Conservation (phyloP, 1,140 invertebrate species). For the Drosophila takahashii region DNA sequence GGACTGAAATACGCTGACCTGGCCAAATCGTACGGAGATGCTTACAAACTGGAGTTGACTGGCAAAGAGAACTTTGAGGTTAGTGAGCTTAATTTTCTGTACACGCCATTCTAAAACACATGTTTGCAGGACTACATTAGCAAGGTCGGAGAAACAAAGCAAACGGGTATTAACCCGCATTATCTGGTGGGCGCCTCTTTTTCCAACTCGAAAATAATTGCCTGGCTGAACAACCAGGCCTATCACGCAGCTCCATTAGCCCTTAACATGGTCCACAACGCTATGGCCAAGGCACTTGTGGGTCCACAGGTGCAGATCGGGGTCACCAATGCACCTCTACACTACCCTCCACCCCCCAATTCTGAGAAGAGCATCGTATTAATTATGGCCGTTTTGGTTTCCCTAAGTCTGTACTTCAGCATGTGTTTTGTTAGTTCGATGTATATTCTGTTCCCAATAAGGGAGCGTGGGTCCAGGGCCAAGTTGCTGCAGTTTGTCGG, state of each 20-base stretch:
- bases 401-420: slow-evolving; percentile 86
- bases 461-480: slow-evolving; percentile 86
- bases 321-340: slow-evolving; percentile 89
- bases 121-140: slow-evolving; percentile 54
- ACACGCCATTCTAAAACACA: background rate
- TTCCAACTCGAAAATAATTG: slow-evolving; percentile 84
- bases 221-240: slow-evolving; percentile 89
- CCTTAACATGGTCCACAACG: slow-evolving; percentile 87
- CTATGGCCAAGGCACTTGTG: slow-evolving; percentile 85
- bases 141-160: slow-evolving; percentile 44
- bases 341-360: slow-evolving; percentile 55
- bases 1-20: slow-evolving; percentile 36
- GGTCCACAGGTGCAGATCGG: slow-evolving; percentile 83
- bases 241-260: slow-evolving; percentile 89
- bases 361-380: no score
- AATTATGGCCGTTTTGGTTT: no score
- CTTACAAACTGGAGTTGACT: slow-evolving; percentile 30
- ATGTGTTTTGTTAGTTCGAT: slow-evolving; percentile 91
- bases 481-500: slow-evolving; percentile 89
- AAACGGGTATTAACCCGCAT: slow-evolving; percentile 61
- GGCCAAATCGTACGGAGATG: slow-evolving; percentile 43
- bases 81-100: background rate
- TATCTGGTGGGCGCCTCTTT: slow-evolving; percentile 71
- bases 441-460: slow-evolving; percentile 88
- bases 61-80: slow-evolving; percentile 10